Base-by-base conservation (phyloP, 2,888 invertebrate species). In the Netelia melanura region DNA sequence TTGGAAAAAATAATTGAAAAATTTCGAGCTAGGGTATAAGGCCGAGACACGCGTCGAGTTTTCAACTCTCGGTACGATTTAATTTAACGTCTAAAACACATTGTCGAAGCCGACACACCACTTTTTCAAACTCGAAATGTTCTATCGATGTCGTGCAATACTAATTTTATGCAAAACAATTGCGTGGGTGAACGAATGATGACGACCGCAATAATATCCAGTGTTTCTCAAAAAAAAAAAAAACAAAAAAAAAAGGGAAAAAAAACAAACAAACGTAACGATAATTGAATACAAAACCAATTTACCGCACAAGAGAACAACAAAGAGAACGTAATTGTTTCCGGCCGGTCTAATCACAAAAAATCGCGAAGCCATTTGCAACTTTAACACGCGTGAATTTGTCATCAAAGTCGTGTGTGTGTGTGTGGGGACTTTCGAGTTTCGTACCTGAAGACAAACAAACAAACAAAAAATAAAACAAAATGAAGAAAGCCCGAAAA, bases 71-170 rank as follows among this genome's bases (percentile, higher is more conserved):
- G 54, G 61, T 67, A 84, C 80, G 81, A 83, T 74, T 78, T 83
- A 38, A 74, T 78, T 74, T 43, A 54, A 81, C 65, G 56, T 74
- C 54, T 71, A 70, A 52, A 54, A 70, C 23, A 21, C 61, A 78
- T 72, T 72, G 72, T 84, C 74, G 54, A 62, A 54, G 76, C 81
- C 86, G 87, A 61, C 72, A 83, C 21, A 23, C 88, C 11, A 87
- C 86, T 85, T 88, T 86, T 88, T 88, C 85, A 88, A 89, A 86
- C 87, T 89, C 86, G 90, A 91, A 84, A 85, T 90, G 89, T 90
- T 90, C 89, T 91, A 84, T 87, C 90, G 91, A 90, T 88, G 87
- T 88, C 89, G 90, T 89, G 90, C 87, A 90, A 88, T 90, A 90
- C 86, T 87, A 89, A 91, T 82, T 48, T 10, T 48, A 87, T 86